phyloP scores from a whole-genome alignment of 1,140 invertebrate genomes.

The Ptiloglossa arizonensis region DNA sequence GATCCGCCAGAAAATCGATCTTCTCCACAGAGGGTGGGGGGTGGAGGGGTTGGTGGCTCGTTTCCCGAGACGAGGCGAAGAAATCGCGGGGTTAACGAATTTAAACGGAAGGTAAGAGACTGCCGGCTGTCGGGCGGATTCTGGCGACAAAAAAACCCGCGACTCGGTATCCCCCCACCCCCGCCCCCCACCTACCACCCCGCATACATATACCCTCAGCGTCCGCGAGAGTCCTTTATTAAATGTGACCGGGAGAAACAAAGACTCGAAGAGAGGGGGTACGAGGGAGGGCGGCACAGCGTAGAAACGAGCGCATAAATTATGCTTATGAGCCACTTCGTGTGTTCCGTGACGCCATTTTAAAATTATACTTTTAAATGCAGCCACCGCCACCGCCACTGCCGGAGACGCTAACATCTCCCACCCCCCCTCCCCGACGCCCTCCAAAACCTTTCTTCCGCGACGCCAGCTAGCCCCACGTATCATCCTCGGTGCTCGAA shows the following conservation, averaged over 20 bases:
- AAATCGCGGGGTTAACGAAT: constrained; percentile 54
- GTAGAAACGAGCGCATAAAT: constrained; percentile 66
- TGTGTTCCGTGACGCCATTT: constrained; percentile 67
- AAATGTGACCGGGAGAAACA: constrained; percentile 66
- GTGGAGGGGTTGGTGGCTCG: neutral
- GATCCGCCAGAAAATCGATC: constrained; percentile 44
- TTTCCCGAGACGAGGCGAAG: neutral
- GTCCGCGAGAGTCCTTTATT: constrained; percentile 71
- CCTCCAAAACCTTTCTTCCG: constrained; percentile 2
- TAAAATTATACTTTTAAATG: constrained; percentile 77
- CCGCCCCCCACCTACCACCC: no score
- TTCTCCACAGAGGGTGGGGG: no score
- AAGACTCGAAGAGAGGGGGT: constrained; percentile 5
- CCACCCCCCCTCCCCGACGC: neutral
- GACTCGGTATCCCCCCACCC: neutral
- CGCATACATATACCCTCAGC: no score
- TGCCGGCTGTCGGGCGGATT: constrained; percentile 7
- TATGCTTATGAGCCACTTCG: constrained; percentile 73
- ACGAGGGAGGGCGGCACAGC: neutral
- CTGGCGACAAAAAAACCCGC: constrained; percentile 41
- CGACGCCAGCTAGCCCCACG: constrained; percentile 37
- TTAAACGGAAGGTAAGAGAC: constrained; percentile 42
- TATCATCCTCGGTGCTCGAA: constrained; percentile 43
- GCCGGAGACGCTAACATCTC: constrained; percentile 14
- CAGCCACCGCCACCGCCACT: constrained; percentile 4